Percentiles rank a stretch among this genome's conserved stretches.
Conservation (phyloP, 2,113 vertebrate genomes). For the Poicephalus gulielmi region DNA sequence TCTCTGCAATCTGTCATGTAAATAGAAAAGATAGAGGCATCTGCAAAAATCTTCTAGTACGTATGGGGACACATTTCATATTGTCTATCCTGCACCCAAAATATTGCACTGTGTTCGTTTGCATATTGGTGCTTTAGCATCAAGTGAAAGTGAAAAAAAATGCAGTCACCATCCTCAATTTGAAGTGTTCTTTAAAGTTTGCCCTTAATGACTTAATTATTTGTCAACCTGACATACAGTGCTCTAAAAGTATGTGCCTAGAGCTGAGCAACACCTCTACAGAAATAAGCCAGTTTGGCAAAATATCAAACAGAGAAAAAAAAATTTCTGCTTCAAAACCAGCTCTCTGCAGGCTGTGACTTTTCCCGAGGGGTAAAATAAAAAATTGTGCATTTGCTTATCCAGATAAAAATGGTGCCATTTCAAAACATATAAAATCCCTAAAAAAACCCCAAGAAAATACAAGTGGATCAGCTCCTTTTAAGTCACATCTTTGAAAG, state of each 20-base stretch:
- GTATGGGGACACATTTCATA: constrained; percentile 42
- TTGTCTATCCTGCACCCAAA: constrained; percentile 36
- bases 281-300: background rate
- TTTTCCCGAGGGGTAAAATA: background rate
- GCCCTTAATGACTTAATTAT: background rate
- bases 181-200: background rate
- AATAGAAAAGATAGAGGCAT: constrained; percentile 58
- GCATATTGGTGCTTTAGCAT: background rate
- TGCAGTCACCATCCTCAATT: background rate
- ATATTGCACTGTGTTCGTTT: constrained; percentile 14
- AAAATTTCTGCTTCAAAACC: background rate
- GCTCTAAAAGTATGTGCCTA: background rate
- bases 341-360: background rate
- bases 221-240: background rate
- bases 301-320: background rate
- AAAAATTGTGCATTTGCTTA: background rate
- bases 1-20: constrained; percentile 57
- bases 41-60: constrained; percentile 39
- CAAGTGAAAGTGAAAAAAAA: constrained; percentile 20
- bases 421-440: background rate
- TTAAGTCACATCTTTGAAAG: background rate
- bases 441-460: background rate
- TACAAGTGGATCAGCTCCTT: background rate
- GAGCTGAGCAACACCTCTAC: background rate
- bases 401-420: background rate